Evolutionary conservation across 2,888 invertebrate species (phyloP), one percentile per base, ranked within the genome.

Genomic region (Anthoptus insignis): DNA sequence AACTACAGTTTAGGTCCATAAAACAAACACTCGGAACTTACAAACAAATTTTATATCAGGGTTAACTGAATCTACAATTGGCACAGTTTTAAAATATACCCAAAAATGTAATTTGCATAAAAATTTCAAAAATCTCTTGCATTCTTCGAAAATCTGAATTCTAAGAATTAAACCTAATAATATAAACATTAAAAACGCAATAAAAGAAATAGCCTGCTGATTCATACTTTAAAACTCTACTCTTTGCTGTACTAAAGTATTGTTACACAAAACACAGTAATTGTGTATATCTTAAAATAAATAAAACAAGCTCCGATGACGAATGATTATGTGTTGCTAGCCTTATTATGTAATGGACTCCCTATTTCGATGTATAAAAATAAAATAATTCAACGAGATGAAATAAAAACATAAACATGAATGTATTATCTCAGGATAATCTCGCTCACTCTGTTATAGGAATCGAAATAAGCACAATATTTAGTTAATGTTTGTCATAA

Each of bases 1-100:
- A 82, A 81, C 83, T 82, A 82, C 64, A 42, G 8, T 53, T 54
- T 47, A 61, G 54, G 61, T 61, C 61, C 61, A 24, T 61, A 54
- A 61, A 71, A 70, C 69, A 73, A 69, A 73, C 65, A 66, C 59
- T 60, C 61, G 64, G 59, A 49, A 69, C 61, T 69, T 71, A 61
- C 61, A 66, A 70, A 68, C 56, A 67, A 61, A 65, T 65, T 34
- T 54, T 65, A 59, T 49, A 60, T 58, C 21, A 42, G 53, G 34
- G 53, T 61, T 45, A 42, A 61, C 34, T 60, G 42, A 21, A 32
- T 13, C 27, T 5, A 49, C 7, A 24, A 47, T 34, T 57, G 21
- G 14, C 16, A 49, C 24, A 47, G 1, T 14, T 49, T 49, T 27
- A 0, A 14, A 37, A 22, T 9, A 3, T 27, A 27, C 9, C 49